These are phyloP conservation scores for Aspiorhynchus laticeps DNA, from an alignment of 2,113 vertebrate genomes.

Conservation along the genomic window DNA sequence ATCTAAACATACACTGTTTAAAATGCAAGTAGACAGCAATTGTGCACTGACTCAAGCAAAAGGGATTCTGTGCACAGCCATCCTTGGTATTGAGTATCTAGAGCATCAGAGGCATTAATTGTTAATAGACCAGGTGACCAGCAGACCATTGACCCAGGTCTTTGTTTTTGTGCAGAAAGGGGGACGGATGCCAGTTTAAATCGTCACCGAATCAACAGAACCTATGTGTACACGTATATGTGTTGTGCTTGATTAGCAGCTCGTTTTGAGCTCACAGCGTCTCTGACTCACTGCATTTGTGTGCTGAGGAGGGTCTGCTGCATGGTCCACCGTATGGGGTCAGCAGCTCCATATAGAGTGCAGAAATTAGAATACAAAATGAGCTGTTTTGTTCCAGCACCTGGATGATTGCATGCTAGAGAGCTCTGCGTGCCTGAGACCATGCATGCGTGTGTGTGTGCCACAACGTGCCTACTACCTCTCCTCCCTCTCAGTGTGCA, in stretches of 20 bases:
- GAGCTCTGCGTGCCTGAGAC: neutral
- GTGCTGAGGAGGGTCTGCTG: slow-evolving; percentile 10
- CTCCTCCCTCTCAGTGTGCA: slow-evolving; percentile 5
- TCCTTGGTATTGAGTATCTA: neutral
- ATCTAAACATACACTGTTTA: slow-evolving; percentile 6
- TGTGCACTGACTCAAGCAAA: neutral
- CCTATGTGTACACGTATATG: neutral
- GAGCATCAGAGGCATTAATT: neutral
- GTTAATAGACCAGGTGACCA: slow-evolving; percentile 10
- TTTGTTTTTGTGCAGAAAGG: neutral
- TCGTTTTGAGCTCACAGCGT: neutral
- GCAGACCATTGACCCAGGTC: neutral
- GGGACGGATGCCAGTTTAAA: neutral
- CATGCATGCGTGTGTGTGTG: neutral
- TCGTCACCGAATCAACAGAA: neutral
- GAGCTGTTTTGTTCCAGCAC: slow-evolving; percentile 32
- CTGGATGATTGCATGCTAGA: slow-evolving; percentile 40
- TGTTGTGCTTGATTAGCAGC: slow-evolving; percentile 14
- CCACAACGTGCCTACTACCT: neutral
- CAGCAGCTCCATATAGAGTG: neutral
- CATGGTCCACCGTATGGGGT: neutral
- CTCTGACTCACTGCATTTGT: slow-evolving; percentile 5
- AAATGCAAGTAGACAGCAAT: neutral
- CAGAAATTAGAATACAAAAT: slow-evolving; percentile 24
- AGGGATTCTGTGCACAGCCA: neutral